A percentile compares a stretch with the other conserved stretches of the same genome.
These are phyloP conservation scores for Nannospalax galili DNA, from an alignment of 2,113 vertebrate genomes.

Conservation along the genomic window DNA sequence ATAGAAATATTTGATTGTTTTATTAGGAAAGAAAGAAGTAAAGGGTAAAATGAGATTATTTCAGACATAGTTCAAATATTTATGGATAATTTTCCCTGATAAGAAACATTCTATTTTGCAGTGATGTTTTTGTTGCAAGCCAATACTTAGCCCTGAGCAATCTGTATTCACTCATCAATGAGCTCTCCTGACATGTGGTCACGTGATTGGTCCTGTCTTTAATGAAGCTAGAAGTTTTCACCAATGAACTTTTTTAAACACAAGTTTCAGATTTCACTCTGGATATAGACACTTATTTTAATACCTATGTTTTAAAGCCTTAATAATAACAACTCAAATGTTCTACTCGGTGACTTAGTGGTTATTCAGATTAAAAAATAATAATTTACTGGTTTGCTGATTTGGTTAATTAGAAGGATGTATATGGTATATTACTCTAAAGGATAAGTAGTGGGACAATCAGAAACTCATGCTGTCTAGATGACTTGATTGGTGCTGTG, in stretches of 20 bases:
- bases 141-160: background rate
- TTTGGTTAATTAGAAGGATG: slow-evolving; percentile 56
- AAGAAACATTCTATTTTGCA: background rate
- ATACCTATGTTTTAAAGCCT: slow-evolving; percentile 22
- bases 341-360: background rate
- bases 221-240: slow-evolving; percentile 17
- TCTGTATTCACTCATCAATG: background rate
- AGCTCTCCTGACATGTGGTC: background rate
- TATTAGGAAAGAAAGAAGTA: background rate
- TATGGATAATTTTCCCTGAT: slow-evolving; percentile 11
- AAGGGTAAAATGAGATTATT: background rate
- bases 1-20: slow-evolving; percentile 25
- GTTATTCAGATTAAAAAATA: slow-evolving; percentile 58
- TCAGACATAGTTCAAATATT: slow-evolving; percentile 25
- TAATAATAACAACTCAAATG: slow-evolving; percentile 46
- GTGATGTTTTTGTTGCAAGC: background rate
- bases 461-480: slow-evolving; percentile 70
- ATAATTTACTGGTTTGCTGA: background rate
- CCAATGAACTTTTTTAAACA: slow-evolving; percentile 39
- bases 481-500: slow-evolving; percentile 81
- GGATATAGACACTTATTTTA: slow-evolving; percentile 44
- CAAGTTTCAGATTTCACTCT: background rate
- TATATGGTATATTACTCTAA: slow-evolving; percentile 20
- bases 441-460: slow-evolving; percentile 56
- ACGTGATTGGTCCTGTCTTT: background rate